Evolutionary conservation across 1,140 invertebrate genomes (phyloP).

Genomic region (Drosophila bocki): DNA sequence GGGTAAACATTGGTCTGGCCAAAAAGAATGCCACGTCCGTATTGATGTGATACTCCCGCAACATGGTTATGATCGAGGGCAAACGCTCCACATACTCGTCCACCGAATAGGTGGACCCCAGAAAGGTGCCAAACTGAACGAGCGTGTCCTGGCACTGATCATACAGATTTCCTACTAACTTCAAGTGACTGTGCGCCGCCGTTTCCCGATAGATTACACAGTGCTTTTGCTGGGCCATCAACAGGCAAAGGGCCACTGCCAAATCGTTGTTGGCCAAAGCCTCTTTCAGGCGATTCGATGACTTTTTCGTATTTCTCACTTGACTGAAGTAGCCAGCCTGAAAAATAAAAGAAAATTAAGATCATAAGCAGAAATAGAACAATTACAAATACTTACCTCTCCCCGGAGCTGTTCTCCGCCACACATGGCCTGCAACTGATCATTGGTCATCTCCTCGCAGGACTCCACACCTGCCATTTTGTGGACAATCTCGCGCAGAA

Average conservation of each 20-base stretch:
- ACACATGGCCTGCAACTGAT: conserved; percentile 97
- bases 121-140: conserved; percentile 98
- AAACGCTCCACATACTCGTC: conserved; percentile 97
- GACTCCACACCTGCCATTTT: conserved; percentile 99
- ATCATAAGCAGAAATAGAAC: not conserved
- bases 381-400: conserved; percentile 86
- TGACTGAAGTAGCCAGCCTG: conserved; percentile 97
- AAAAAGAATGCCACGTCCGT: conserved; percentile 98
- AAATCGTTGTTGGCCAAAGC: conserved; percentile 95
- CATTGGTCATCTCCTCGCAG: conserved; percentile 97
- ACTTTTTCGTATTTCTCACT: conserved; percentile 98
- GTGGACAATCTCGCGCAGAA: conserved; percentile 99
- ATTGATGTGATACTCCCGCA: conserved; percentile 97
- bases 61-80: conserved; percentile 94
- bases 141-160: conserved; percentile 99
- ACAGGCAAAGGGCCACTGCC: conserved; percentile 95
- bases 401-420: conserved; percentile 97
- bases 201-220: conserved; percentile 96
- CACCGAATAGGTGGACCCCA: conserved; percentile 95
- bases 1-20: conserved; percentile 95
- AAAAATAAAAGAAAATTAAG: not conserved
- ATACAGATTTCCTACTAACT: conserved; percentile 93
- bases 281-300: conserved; percentile 97
- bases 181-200: conserved; percentile 94
- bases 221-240: conserved; percentile 98